phyloP scores from a whole-genome alignment of 2,797 vertebrate genomes.

The Mormyrus hasselquistii region DNA sequence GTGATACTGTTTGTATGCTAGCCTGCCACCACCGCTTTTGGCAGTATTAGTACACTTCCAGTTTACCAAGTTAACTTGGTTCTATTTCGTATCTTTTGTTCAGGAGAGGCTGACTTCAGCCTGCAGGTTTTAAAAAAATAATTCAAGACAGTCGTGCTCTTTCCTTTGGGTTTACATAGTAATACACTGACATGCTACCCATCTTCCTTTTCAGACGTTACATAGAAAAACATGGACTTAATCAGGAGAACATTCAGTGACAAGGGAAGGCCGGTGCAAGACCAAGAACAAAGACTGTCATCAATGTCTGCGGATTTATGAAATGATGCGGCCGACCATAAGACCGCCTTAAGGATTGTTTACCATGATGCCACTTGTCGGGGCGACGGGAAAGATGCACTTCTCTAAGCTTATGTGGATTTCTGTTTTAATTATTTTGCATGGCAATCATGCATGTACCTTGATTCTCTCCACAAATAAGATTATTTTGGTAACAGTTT shows the following conservation, averaged over 20 bases:
- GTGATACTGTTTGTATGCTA: neutral
- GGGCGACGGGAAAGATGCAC: constrained; percentile 22
- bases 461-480: constrained; percentile 64
- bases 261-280: constrained; percentile 27
- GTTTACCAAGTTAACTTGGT: neutral
- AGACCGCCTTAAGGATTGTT: constrained; percentile 42
- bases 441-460: constrained; percentile 68
- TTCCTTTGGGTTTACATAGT: neutral
- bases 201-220: constrained; percentile 56
- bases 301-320: constrained; percentile 44
- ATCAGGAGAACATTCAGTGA: constrained; percentile 56
- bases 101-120: neutral
- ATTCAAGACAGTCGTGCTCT: neutral
- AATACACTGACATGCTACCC: neutral
- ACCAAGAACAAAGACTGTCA: constrained; percentile 37
- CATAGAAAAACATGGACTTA: constrained; percentile 65
- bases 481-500: constrained; percentile 77
- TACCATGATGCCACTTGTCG: constrained; percentile 30
- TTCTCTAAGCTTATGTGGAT: constrained; percentile 46
- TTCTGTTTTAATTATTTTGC: constrained; percentile 53
- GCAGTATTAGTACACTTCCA: neutral
- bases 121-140: neutral
- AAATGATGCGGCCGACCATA: constrained; percentile 18
- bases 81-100: neutral
- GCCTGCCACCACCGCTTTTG: neutral